Base-by-base conservation (phyloP, 1,140 invertebrate genomes). In the Orchesella cincta region DNA sequence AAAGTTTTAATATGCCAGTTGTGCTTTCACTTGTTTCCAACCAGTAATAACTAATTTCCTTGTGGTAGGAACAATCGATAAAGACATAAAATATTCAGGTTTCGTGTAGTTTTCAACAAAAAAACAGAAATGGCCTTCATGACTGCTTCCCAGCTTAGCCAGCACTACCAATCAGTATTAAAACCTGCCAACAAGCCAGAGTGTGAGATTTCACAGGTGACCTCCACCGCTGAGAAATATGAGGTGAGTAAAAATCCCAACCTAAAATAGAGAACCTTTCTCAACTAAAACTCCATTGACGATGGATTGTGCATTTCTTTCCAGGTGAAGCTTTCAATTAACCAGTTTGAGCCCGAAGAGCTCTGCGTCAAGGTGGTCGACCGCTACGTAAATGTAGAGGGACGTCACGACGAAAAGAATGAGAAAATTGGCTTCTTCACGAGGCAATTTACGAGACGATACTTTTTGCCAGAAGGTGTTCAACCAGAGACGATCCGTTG, bases 271-370 rank as follows among this genome's bases (percentile, higher is more conserved):
- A 67, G 29, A 12, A 26, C n/a, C 8, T 73, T 46, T n/a, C 14
- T 73, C 29, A 73, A 39, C 18, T 73, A 5, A 14, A 35, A 39
- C 18, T 39, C 39, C 28, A 2, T 73, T n/a, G n/a, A n/a, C n/a
- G n/a, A n/a, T n/a, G n/a, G n/a, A n/a, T n/a, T n/a, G n/a, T n/a
- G n/a, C n/a, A n/a, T 46, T 28, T 28, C 46, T 73, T 86, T 89
- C 75, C 87, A 90, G 79, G 87, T 90, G 57, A 87, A 88, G 54
- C 84, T 93, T 79, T 92, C 93, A 83, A 90, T 94, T 0, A 89
- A 90, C 70, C 90, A 93, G 79, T 94, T 93, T 85, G 88, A 89
- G 76, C 92, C 93, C 0, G 91, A 94, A 76, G 93, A 95, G 84
- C 88, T 95, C 29, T 90, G 87, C 46, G 90, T 94, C 0, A 93